phyloP scores from a whole-genome alignment of 2,888 invertebrate species.

The Lutraria lutraria region DNA sequence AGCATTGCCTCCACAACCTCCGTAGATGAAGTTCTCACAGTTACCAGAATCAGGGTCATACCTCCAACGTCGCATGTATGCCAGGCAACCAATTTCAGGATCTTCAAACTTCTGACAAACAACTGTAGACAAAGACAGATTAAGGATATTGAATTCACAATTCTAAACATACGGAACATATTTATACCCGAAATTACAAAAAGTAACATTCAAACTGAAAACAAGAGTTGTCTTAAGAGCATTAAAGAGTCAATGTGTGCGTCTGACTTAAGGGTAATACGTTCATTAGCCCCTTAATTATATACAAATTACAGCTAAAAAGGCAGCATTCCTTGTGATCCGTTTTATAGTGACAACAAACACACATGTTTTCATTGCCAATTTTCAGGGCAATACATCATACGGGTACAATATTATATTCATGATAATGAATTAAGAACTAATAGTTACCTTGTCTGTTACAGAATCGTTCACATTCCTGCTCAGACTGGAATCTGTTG shows the following conservation, averaged over 20 bases:
- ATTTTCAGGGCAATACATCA: background rate
- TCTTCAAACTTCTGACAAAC: conserved; percentile 69
- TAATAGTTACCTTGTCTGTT: conserved; percentile 58
- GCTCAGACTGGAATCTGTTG: conserved; percentile 91
- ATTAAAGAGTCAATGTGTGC: no score
- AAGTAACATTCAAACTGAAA: no score
- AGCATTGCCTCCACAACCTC: conserved; percentile 94
- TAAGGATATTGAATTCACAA: background rate
- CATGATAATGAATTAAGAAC: background rate
- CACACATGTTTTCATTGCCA: background rate
- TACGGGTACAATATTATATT: background rate
- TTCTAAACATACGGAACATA: background rate
- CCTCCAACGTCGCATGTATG: conserved; percentile 88
- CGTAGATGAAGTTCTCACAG: conserved; percentile 92
- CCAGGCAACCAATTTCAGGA: conserved; percentile 84
- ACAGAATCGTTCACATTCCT: conserved; percentile 91
- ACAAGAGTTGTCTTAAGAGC: no score
- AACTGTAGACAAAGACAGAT: conserved; percentile 51
- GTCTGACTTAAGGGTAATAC: no score
- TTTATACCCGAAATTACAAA: no score
- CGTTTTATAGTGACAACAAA: background rate
- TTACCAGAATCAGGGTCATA: conserved; percentile 90
- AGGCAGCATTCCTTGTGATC: background rate
- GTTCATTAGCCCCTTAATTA: no score
- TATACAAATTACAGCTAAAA: no score